A percentile compares a stretch with the other conserved stretches of the same genome.
These are phyloP conservation scores for Drosophila trichaetosa DNA, from an alignment of 2,888 invertebrate genomes.

Conservation along the genomic window DNA sequence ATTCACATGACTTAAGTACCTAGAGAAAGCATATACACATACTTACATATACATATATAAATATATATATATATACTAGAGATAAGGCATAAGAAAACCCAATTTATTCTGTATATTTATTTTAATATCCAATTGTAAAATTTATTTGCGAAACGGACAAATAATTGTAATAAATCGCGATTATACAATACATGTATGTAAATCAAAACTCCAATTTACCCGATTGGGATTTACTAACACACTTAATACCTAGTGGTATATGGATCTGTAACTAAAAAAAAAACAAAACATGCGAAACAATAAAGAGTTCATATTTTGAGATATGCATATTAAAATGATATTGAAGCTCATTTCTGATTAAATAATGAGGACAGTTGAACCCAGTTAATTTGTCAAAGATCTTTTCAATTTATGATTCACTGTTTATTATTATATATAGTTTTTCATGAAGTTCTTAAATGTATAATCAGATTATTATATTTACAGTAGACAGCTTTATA, in stretches of 20 bases:
- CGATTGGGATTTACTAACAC: constrained; percentile 24
- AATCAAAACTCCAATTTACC: constrained; percentile 18
- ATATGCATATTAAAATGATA: constrained; percentile 62
- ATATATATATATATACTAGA: constrained; percentile 34
- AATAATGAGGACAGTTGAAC: background rate
- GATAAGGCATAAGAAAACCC: constrained; percentile 34
- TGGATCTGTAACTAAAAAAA: constrained; percentile 53
- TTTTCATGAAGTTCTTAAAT: background rate
- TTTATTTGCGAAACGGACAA: constrained; percentile 71
- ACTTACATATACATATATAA: constrained; percentile 35
- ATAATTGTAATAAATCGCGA: constrained; percentile 59
- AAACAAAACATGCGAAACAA: constrained; percentile 30
- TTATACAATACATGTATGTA: constrained; percentile 22
- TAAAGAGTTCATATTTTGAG: constrained; percentile 74
- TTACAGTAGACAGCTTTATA: background rate
- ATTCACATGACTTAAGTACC: constrained; percentile 70
- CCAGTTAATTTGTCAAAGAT: background rate
- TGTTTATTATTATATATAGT: background rate
- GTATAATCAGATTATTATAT: background rate
- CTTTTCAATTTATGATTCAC: background rate
- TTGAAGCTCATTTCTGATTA: background rate
- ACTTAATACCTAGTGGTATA: constrained; percentile 32
- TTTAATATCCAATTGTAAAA: constrained; percentile 58
- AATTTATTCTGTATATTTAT: constrained; percentile 45
- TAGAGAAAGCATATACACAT: constrained; percentile 67